phyloP scores from a whole-genome alignment of 2,797 vertebrate genomes.

The Tapirus indicus region DNA sequence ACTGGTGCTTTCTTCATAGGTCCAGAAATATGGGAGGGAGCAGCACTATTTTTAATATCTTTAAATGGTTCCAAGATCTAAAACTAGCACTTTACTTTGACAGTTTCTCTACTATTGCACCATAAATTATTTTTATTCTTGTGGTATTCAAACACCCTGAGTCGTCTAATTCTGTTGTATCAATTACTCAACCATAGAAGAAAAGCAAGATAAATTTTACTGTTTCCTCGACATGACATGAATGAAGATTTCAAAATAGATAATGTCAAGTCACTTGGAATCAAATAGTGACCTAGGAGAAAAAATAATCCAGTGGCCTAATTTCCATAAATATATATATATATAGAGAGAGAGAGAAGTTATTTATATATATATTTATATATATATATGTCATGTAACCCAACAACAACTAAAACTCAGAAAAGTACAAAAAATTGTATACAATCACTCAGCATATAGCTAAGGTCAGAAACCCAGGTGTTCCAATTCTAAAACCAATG shows the following conservation, averaged over 20 bases:
- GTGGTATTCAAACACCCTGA: background rate
- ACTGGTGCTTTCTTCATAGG: background rate
- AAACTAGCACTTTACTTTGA: background rate
- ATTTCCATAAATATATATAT: background rate
- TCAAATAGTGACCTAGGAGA: background rate
- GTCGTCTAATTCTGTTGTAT: background rate
- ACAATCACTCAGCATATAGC: background rate
- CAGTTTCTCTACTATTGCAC: background rate
- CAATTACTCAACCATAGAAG: background rate
- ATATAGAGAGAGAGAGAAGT: too few species aligned
- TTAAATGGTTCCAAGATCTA: background rate
- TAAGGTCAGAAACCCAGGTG: background rate
- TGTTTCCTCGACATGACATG: background rate
- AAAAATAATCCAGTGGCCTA: background rate
- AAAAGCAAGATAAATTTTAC: background rate
- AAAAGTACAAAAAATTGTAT: background rate
- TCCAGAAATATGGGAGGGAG: background rate
- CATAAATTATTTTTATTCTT: background rate
- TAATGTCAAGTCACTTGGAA: background rate
- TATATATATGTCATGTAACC: background rate
- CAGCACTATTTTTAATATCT: background rate
- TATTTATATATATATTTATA: background rate
- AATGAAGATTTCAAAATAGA: slow-evolving; percentile 32
- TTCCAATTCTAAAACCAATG: background rate
- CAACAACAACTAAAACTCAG: slow-evolving; percentile 5